Base-by-base conservation (phyloP, 2,888 invertebrate species). In the Homarus gammarus region DNA sequence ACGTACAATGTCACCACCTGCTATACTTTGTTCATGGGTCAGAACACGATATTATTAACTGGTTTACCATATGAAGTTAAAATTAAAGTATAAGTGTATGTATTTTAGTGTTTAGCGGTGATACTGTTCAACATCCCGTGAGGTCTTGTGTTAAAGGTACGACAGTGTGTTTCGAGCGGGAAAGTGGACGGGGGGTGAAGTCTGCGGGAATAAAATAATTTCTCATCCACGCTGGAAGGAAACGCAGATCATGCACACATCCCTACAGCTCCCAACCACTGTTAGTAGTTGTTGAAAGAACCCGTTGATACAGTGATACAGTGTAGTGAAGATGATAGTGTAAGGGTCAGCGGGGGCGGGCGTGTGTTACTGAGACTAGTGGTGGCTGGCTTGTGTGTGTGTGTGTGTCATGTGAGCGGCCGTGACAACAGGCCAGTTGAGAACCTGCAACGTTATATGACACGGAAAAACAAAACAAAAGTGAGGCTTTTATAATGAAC, bases 131-230 rank as follows among this genome's bases (percentile, higher is more conserved):
- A 56, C 15, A 22, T 18, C 22, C 3, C 15, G 1, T 8, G 56
- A 2, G 5, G 56, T 12, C 56, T 56, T 22, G 12, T 56, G 12
- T 56, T 56, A 5, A 22, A 38, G 36, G 73, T 73, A 73, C 73
- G 73, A 73, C 38, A 73, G 22, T 40, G 73, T 27, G 38, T 73
- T 73, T 73, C 73, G 27, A 38, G 73, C 73, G 73, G 73, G 73
- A 73, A 73, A 73, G 73, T 73, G 73, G 36, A 73, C 18, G 38
- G 73, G 73, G 38, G 73, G n/a, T n/a, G n/a, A 70, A 40, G 73
- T 73, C n/a, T 73, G 40, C 38, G 27, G 40, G 73, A 40, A 73
- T 38, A 40, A 73, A 70, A 70, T 70, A 70, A 70, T 73, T 73
- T 40, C 73, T 73, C n/a, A n/a, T 18, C n/a, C 73, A 73, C 73